These are phyloP conservation scores for Apoderus coryli DNA, from an alignment of 2,888 invertebrate genomes.

Conservation along the genomic window DNA sequence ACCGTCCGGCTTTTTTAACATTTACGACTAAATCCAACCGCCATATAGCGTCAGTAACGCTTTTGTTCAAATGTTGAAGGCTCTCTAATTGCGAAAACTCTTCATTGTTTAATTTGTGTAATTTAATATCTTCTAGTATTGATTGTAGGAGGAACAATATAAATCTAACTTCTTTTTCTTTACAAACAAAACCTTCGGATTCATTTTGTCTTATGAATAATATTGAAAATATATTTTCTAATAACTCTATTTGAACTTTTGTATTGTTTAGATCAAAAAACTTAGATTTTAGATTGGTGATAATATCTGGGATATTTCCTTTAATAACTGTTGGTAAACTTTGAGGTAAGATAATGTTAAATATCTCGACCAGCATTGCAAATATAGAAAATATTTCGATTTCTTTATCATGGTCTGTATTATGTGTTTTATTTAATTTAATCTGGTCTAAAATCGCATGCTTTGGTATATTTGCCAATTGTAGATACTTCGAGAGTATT, in stretches of 20 bases:
- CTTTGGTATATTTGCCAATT: slow-evolving; percentile 18
- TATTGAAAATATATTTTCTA: slow-evolving; percentile 54
- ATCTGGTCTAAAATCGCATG: slow-evolving; percentile 17
- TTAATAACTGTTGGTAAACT: slow-evolving; percentile 10
- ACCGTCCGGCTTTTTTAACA: slow-evolving; percentile 36
- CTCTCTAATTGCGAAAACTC: slow-evolving; percentile 24
- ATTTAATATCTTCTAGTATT: slow-evolving; percentile 37
- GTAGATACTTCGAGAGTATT: slow-evolving; percentile 20
- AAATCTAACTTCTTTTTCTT: slow-evolving; percentile 42
- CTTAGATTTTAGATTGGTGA: slow-evolving; percentile 14
- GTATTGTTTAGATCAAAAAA: slow-evolving; percentile 16
- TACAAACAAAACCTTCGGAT: slow-evolving; percentile 39
- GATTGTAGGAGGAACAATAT: slow-evolving; percentile 42
- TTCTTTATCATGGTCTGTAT: slow-evolving; percentile 12
- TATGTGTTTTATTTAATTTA: slow-evolving; percentile 17
- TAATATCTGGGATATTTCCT: slow-evolving; percentile 10
- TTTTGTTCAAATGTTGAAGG: slow-evolving; percentile 31
- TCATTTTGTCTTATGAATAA: slow-evolving; percentile 32
- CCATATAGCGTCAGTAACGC: slow-evolving; percentile 56
- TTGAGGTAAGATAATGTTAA: slow-evolving; percentile 14
- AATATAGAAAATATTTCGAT: slow-evolving; percentile 14
- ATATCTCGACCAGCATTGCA: slow-evolving; percentile 15
- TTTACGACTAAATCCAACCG: slow-evolving; percentile 53
- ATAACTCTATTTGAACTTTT: slow-evolving; percentile 39
- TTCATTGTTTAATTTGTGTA: slow-evolving; percentile 28